Evolutionary conservation across 2,113 vertebrate genomes (phyloP), one percentile per base, ranked within the genome.

Genomic region (Columba janthina): DNA sequence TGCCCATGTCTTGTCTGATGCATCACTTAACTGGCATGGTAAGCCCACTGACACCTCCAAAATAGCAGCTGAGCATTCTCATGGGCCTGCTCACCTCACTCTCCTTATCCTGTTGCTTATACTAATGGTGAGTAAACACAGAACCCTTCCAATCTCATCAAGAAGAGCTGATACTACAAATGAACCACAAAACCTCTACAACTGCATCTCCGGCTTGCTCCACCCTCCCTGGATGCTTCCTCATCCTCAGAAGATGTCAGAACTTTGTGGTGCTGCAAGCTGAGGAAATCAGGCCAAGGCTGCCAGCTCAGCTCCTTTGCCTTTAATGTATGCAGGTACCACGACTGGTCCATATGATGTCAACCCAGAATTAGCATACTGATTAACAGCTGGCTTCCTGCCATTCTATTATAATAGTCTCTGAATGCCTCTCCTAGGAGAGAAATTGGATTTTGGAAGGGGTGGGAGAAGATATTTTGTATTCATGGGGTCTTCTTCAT

Each of bases 341-440:
- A 3, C 42, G 72, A 16, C 73, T 84, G 88, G 86, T 80, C 58
- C 58, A 12, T 20, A 9, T 82, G 91, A 94, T 94, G 91, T 74
- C 94, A 95, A 38, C 74, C 66, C 82, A 70, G 60, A 83, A 95
- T 95, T 95, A 94, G 85, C 81, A 85, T 89, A 67, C 74, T 94
- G 86, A 95, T 96, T 96, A 95, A 94, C 91, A 96, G 53, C 87
- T 96, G 94, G 67, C 83, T 94, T 32, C 74, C 76, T 94, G 96
- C 95, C 89, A 94, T 85, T 61, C 87, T 96, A 46, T 46, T 46
- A 46, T 46, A 97, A 95, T 94, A 80, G 91, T 58, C 67, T 95
- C 84, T 95, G 96, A 96, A 95, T 74, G 85, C 78, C 70, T 96
- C 95, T 94, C 94, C 84, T 71, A 95, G 93, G 95, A 96, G 62